Conservation (phyloP, 2,113 vertebrate species). For the Austrofundulus limnaeus region DNA sequence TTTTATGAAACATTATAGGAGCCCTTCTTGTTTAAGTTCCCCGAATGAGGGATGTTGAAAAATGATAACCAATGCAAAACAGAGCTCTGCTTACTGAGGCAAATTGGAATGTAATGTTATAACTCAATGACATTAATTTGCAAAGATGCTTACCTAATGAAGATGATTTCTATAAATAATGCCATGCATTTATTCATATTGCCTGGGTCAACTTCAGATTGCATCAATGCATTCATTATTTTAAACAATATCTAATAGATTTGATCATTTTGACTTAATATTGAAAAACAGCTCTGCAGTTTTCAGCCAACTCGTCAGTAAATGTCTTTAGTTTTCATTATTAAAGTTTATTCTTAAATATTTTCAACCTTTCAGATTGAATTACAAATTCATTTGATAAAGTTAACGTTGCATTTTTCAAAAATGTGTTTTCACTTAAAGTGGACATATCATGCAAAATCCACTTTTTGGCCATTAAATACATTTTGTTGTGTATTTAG, state of each 20-base stretch:
- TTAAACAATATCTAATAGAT: slow-evolving; percentile 35
- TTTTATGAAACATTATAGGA: background rate
- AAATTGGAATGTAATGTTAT: slow-evolving; percentile 34
- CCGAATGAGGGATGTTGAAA: slow-evolving; percentile 44
- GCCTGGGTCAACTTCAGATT: slow-evolving; percentile 57
- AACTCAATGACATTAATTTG: slow-evolving; percentile 65
- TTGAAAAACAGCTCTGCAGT: slow-evolving; percentile 27
- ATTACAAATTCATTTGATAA: too few species aligned
- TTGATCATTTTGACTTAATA: slow-evolving; percentile 16
- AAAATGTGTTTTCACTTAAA: too few species aligned
- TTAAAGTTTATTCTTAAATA: too few species aligned
- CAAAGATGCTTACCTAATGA: slow-evolving; percentile 68
- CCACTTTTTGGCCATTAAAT: too few species aligned
- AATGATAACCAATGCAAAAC: slow-evolving; percentile 60
- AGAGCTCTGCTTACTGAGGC: slow-evolving; percentile 51
- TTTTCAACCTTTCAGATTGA: too few species aligned
- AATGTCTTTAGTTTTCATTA: too few species aligned
- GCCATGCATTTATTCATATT: slow-evolving; percentile 60
- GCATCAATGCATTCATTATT: slow-evolving; percentile 58
- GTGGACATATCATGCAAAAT: too few species aligned
- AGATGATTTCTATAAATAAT: slow-evolving; percentile 63
- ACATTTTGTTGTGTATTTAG: too few species aligned
- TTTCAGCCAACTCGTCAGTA: slow-evolving; percentile 21
- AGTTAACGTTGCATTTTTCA: too few species aligned
- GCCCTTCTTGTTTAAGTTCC: slow-evolving; percentile 18